Conservation (phyloP, 2,797 vertebrate genomes). For the Poecilia picta region DNA sequence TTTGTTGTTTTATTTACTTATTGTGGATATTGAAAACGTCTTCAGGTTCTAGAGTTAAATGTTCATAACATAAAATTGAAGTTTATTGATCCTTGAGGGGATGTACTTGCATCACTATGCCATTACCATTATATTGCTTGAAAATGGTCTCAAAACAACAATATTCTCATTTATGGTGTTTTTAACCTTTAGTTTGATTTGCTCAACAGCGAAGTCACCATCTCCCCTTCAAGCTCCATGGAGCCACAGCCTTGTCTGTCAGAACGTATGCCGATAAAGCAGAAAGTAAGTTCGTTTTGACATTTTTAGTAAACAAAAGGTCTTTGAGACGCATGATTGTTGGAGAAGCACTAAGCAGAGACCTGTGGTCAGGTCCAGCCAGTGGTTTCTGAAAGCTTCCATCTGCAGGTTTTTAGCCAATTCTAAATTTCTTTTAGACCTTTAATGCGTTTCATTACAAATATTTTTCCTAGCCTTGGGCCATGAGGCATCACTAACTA, state of each 20-base stretch:
- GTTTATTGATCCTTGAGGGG: too few species aligned
- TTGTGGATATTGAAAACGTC: too few species aligned
- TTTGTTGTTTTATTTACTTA: too few species aligned
- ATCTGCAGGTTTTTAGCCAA: neutral
- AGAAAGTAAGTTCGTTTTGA: slow-evolving; percentile 75
- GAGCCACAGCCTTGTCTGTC: slow-evolving; percentile 79
- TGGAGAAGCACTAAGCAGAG: neutral
- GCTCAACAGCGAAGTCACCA: slow-evolving; percentile 82
- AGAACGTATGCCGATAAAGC: slow-evolving; percentile 91
- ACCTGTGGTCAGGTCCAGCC: neutral
- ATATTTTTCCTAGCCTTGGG: neutral
- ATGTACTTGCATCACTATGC: too few species aligned
- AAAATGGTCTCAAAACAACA: too few species aligned
- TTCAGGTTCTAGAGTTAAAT: too few species aligned
- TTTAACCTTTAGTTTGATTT: neutral
- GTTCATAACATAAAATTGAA: too few species aligned
- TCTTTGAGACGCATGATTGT: neutral
- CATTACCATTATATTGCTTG: too few species aligned
- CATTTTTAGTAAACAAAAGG: neutral
- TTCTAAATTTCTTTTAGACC: neutral
- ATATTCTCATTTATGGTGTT: neutral
- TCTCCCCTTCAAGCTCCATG: slow-evolving; percentile 87
- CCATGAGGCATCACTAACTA: neutral
- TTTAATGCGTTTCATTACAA: neutral
- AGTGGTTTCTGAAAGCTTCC: neutral